phyloP scores from a whole-genome alignment of 1,140 invertebrate genomes.

The Macrobrachium nipponense region DNA sequence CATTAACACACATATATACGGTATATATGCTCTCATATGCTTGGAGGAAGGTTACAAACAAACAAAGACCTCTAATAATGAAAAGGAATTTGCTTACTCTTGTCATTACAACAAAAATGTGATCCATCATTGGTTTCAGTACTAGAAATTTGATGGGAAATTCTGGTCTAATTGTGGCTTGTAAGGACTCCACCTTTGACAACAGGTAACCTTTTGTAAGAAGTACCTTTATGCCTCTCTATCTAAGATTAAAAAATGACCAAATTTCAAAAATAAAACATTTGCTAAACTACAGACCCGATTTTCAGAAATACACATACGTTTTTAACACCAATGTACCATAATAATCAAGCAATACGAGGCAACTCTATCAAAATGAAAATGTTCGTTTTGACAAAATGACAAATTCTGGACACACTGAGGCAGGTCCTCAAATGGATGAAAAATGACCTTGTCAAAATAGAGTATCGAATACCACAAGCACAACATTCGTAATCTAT shows the following conservation, averaged over 20 bases:
- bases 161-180: constrained; percentile 32
- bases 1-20: constrained; percentile 37
- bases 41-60: not conserved
- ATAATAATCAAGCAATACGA: no score
- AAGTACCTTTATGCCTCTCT: constrained; percentile 7
- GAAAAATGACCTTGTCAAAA: no score
- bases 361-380: no score
- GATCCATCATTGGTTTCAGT: not conserved
- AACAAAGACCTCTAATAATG: no score
- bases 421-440: no score
- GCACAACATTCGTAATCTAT: no score
- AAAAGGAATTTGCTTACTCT: not conserved
- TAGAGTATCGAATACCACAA: no score
- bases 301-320: no score
- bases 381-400: no score
- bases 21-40: constrained; percentile 23
- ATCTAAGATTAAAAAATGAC: constrained; percentile 4
- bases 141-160: constrained; percentile 35
- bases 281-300: no score
- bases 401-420: no score
- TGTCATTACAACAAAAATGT: constrained; percentile 8
- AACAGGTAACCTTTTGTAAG: constrained; percentile 2
- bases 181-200: constrained; percentile 12
- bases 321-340: no score
- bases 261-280: not conserved